Base-by-base conservation (phyloP, 2,797 vertebrate species). In the Diceros bicornis region DNA sequence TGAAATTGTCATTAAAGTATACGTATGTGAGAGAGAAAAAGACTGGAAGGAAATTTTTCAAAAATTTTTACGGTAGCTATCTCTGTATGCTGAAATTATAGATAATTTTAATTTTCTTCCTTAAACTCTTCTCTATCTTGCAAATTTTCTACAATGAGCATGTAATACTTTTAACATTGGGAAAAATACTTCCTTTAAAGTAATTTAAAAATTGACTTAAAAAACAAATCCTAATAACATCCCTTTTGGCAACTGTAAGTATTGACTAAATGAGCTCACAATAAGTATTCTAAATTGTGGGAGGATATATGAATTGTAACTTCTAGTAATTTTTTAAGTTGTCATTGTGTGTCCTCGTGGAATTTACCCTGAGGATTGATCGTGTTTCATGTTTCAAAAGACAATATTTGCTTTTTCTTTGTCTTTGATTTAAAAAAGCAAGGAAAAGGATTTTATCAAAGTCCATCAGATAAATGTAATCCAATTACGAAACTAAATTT, bases 351-450 rank as follows among this genome's bases (percentile, higher is more conserved):
- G 32, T 74, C 59, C 47, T 85, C 8, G 4, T 61, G 85, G 92
- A 74, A 71, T 91, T 66, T 61, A 69, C 93, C 89, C 68, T 34
- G 52, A 79, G 89, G 81, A 68, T 0, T 17, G 64, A 68, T 62
- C 32, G 2, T 13, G 85, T 64, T 95, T 89, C 66, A 57, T 90
- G 78, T 77, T 96, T 92, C 91, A 74, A 97, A 97, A 95, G 95
- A 93, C 74, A 97, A 84, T 96, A 96, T 97, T 98, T 97, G 96
- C 97, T 96, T 98, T 98, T 94, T 97, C 98, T 97, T 96, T 95
- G 89, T 29, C 64, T 98, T 98, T 59, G 32, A 97, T 97, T 97
- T 97, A 97, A 97, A 98, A 97, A 95, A 98, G 97, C 97, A 97
- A 98, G 96, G 74, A 69, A 96, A 97, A 79, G 94, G 91, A 94